A percentile compares a stretch with the other conserved stretches of the same genome.
These are phyloP conservation scores for Petrocephalus sullivani DNA, from an alignment of 2,797 vertebrate species.

Conservation along the genomic window DNA sequence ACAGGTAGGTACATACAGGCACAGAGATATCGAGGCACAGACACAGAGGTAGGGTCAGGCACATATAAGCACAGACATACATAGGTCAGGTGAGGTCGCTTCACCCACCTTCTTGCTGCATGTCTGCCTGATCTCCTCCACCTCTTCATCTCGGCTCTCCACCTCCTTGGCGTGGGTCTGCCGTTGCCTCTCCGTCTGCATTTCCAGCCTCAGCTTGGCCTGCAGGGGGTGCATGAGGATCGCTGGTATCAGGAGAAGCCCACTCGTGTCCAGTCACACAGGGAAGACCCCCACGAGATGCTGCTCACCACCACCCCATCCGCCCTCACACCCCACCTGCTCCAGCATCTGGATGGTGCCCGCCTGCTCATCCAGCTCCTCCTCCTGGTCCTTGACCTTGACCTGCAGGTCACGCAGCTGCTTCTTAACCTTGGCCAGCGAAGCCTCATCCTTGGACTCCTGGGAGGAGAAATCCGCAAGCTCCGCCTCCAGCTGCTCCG, in stretches of 20 bases:
- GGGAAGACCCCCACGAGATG: not conserved
- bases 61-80: constrained; percentile 32
- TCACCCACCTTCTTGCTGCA: constrained; percentile 87
- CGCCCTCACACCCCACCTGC: constrained; percentile 64
- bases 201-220: constrained; percentile 92
- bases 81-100: not conserved
- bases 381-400: constrained; percentile 94
- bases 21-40: not conserved
- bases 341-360: constrained; percentile 95
- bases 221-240: constrained; percentile 28
- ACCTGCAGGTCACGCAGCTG: constrained; percentile 89
- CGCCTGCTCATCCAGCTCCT: constrained; percentile 94
- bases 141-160: constrained; percentile 89
- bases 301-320: not conserved
- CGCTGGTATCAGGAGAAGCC: not conserved
- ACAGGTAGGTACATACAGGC: not conserved
- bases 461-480: constrained; percentile 91
- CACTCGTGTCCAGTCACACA: not conserved
- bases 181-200: constrained; percentile 92
- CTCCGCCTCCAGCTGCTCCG: constrained; percentile 82
- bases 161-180: constrained; percentile 92
- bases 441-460: constrained; percentile 93
- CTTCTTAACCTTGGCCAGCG: constrained; percentile 87
- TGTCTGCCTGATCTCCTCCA: constrained; percentile 90
- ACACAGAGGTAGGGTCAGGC: constrained; percentile 1